Percentiles rank a stretch among this genome's conserved stretches.
Conservation (phyloP, 2,797 vertebrate genomes). For the Furcifer pardalis region DNA sequence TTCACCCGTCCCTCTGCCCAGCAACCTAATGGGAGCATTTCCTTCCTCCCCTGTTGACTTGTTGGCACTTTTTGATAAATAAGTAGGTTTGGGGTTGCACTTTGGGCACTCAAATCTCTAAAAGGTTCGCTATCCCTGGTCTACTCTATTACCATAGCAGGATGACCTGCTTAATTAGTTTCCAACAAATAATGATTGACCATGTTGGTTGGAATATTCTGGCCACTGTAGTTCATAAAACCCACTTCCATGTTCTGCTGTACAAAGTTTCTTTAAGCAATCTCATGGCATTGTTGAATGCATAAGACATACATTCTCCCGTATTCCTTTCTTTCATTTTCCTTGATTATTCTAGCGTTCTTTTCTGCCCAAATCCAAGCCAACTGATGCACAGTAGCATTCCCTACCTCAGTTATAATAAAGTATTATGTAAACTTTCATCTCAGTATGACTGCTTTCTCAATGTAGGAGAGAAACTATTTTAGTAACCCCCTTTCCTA, state of each 20-base stretch:
- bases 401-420: too few relatives aligned
- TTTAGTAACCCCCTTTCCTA: constrained; percentile 4
- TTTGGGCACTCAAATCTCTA: too few relatives aligned
- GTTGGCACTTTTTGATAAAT: too few relatives aligned
- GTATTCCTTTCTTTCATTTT: background rate
- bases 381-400: background rate
- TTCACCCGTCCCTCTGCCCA: too few relatives aligned
- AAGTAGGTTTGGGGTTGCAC: too few relatives aligned
- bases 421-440: background rate
- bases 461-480: background rate
- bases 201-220: background rate
- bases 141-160: too few relatives aligned
- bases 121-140: too few relatives aligned
- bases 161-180: too few relatives aligned
- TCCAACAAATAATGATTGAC: background rate
- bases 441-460: background rate
- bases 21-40: too few relatives aligned
- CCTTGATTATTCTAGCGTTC: background rate
- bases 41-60: too few relatives aligned
- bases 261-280: background rate
- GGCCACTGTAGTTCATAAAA: background rate
- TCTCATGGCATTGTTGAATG: background rate
- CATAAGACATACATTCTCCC: background rate
- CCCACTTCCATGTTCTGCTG: background rate
- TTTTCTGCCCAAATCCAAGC: background rate